Conservation (phyloP, 2,888 invertebrate genomes). For the Venustoraphidia nigricollis region DNA sequence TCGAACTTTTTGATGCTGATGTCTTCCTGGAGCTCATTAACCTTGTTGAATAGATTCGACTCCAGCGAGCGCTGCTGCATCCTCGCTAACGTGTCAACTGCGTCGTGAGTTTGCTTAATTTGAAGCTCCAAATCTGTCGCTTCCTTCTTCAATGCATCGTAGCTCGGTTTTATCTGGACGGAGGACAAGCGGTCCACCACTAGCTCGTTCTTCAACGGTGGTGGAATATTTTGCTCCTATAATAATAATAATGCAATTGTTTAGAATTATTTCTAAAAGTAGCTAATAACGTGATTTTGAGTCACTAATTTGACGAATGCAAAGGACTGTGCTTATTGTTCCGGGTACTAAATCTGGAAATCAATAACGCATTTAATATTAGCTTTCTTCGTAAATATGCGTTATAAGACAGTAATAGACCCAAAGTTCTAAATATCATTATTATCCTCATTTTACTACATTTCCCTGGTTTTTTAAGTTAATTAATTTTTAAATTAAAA, state of each 20-base stretch:
- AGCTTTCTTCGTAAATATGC: no score
- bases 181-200: conserved; percentile 63
- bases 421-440: no score
- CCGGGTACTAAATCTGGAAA: no score
- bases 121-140: conserved; percentile 70
- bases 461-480: no score
- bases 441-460: no score
- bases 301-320: no score
- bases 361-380: no score
- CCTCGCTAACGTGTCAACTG: conserved; percentile 65
- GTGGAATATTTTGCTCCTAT: conserved; percentile 49
- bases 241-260: not conserved
- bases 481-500: no score
- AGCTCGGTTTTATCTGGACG: conserved; percentile 52
- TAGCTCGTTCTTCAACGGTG: conserved; percentile 67
- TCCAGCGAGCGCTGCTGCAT: conserved; percentile 67
- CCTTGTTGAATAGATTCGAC: conserved; percentile 77
- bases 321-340: no score
- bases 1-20: conserved; percentile 89
- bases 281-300: no score
- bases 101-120: conserved; percentile 77
- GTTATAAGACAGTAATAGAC: no score
- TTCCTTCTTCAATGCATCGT: conserved; percentile 70
- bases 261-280: not conserved
- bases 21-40: conserved; percentile 90